These are phyloP conservation scores for Penaeus japonicus DNA, from an alignment of 1,140 invertebrate genomes.

Conservation along the genomic window DNA sequence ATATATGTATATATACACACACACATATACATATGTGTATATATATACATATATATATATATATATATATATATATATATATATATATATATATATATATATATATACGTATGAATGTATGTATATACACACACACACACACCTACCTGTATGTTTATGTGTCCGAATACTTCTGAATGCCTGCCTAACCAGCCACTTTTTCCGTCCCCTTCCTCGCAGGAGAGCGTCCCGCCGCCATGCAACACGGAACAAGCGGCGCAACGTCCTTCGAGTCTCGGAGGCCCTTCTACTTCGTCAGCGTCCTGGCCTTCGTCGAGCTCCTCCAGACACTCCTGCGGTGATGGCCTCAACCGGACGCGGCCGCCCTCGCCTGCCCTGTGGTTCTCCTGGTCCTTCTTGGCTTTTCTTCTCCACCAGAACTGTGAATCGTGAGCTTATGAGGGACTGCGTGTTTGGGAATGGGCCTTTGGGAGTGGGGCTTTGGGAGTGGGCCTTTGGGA, in stretches of 20 bases:
- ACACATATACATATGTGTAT: too few relatives aligned
- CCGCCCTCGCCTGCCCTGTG: not conserved
- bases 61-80: too few relatives aligned
- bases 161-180: too few relatives aligned
- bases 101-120: too few relatives aligned
- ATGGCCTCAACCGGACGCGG: not conserved
- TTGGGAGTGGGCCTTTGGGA: too few relatives aligned
- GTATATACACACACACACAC: too few relatives aligned
- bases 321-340: not conserved
- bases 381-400: not conserved
- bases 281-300: not conserved
- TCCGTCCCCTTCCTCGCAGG: not conserved
- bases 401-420: not conserved
- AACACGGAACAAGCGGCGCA: constrained; percentile 27
- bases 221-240: constrained; percentile 44
- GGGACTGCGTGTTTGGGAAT: not conserved
- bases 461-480: not conserved
- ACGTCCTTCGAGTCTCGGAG: not conserved
- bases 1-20: too few relatives aligned
- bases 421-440: not conserved
- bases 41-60: too few relatives aligned
- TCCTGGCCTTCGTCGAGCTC: not conserved
- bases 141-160: too few relatives aligned
- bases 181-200: too few relatives aligned
- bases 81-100: too few relatives aligned